Evolutionary conservation across 30 jellyfish, hydroid and myxozoan species (phyloP).

Genomic region (Cassiopea andromeda): DNA sequence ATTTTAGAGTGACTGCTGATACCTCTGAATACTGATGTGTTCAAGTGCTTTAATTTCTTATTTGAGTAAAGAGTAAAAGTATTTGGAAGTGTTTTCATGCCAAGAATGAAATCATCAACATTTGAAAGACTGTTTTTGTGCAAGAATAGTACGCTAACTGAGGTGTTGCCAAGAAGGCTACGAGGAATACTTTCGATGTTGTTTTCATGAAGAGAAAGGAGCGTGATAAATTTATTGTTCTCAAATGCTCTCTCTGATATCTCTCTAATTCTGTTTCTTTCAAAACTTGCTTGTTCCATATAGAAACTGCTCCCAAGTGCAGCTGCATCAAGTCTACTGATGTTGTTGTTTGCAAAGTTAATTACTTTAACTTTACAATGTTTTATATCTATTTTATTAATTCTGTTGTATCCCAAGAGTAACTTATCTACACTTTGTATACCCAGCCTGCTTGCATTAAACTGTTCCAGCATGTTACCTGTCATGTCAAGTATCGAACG

Average conservation of each 20-base stretch:
- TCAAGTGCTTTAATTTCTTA: background rate
- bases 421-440: too few species aligned
- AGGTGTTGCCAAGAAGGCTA: constrained; percentile 19
- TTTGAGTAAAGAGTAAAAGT: constrained; percentile 18
- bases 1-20: constrained; percentile 11
- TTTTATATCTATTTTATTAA: background rate
- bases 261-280: background rate
- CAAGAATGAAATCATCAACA: constrained; percentile 25
- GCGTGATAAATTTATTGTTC: background rate
- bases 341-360: background rate
- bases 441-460: background rate
- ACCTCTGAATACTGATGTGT: background rate
- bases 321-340: background rate
- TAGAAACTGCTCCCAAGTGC: too few species aligned
- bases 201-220: constrained; percentile 4
- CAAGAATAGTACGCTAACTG: background rate
- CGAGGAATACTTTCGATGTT: background rate
- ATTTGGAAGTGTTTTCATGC: constrained; percentile 30
- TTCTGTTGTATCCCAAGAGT: background rate
- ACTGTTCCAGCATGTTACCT: background rate
- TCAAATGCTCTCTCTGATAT: background rate
- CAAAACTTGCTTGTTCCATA: too few species aligned
- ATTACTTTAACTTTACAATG: too few species aligned
- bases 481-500: background rate
- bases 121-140: constrained; percentile 14